These are phyloP conservation scores for Tragopan temminckii DNA, from an alignment of 2,797 vertebrate genomes.

Conservation along the genomic window DNA sequence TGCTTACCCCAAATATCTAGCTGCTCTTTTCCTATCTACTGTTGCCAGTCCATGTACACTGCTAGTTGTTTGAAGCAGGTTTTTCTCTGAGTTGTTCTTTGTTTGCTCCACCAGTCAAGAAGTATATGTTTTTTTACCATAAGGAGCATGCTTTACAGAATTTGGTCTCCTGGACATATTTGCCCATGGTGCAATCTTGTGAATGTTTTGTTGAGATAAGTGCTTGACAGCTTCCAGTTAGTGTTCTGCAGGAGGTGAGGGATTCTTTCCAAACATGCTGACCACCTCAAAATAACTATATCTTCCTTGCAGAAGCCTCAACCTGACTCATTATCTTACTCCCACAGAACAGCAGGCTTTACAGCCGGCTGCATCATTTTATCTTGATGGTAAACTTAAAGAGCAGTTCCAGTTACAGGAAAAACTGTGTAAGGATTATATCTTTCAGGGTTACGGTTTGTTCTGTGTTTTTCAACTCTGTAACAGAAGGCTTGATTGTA, in stretches of 20 bases:
- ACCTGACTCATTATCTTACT: conserved; percentile 32
- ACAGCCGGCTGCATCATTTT: background rate
- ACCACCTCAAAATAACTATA: background rate
- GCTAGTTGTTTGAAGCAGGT: background rate
- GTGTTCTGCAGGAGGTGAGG: conserved; percentile 4
- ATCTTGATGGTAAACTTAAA: conserved; percentile 3
- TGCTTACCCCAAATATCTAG: background rate
- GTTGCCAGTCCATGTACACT: background rate
- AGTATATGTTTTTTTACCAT: background rate
- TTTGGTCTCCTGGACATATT: background rate
- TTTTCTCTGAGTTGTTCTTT: background rate
- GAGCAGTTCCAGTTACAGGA: conserved; percentile 36
- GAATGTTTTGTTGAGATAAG: conserved; percentile 64
- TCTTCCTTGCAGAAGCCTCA: background rate
- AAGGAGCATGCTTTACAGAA: background rate
- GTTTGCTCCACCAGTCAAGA: background rate
- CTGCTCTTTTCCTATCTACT: background rate
- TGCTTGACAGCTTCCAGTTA: conserved; percentile 52
- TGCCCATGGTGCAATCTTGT: background rate
- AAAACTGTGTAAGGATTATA: background rate
- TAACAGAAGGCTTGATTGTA: conserved; percentile 37
- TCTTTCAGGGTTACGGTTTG: background rate
- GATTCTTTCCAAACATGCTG: conserved; percentile 19
- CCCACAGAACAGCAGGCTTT: background rate
- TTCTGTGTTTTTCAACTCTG: background rate